Percentiles rank a stretch among this genome's conserved stretches.
Conservation (phyloP, 2,888 invertebrate genomes). For the Oeneis ivallda region DNA sequence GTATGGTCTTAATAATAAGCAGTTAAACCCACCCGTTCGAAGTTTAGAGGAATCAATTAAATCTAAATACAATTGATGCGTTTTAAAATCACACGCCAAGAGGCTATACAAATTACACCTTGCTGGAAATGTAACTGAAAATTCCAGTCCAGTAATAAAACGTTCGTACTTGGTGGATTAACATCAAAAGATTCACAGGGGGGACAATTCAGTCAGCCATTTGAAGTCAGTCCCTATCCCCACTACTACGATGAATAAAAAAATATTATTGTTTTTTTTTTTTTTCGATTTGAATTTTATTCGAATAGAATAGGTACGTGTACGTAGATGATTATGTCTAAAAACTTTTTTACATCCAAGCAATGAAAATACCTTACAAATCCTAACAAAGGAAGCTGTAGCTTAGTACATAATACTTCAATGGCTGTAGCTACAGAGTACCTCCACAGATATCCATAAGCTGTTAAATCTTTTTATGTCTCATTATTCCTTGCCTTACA, state of each 20-base stretch:
- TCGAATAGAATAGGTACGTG: too few species aligned
- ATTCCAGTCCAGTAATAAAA: not conserved
- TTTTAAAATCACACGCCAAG: not conserved
- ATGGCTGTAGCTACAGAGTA: too few species aligned
- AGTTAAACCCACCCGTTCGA: too few species aligned
- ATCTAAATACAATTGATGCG: too few species aligned
- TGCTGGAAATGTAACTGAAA: not conserved
- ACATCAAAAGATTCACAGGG: too few species aligned
- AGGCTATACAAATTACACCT: not conserved
- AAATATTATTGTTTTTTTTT: not conserved
- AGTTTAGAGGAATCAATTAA: too few species aligned
- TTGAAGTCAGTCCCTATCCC: too few species aligned
- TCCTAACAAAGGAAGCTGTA: conserved; percentile 7
- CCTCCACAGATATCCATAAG: not conserved
- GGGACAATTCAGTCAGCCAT: too few species aligned
- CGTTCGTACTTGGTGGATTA: not conserved
- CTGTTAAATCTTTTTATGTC: conserved; percentile 7
- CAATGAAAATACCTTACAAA: not conserved
- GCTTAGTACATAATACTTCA: too few species aligned
- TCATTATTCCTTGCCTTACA: conserved; percentile 13
- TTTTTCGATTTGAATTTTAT: too few species aligned
- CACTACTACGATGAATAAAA: not conserved
- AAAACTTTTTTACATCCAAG: not conserved
- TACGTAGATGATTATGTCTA: not conserved
- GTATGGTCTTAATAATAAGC: too few species aligned